Evolutionary conservation across 1,140 invertebrate species (phyloP).

Genomic region (Bombus cullumanus): DNA sequence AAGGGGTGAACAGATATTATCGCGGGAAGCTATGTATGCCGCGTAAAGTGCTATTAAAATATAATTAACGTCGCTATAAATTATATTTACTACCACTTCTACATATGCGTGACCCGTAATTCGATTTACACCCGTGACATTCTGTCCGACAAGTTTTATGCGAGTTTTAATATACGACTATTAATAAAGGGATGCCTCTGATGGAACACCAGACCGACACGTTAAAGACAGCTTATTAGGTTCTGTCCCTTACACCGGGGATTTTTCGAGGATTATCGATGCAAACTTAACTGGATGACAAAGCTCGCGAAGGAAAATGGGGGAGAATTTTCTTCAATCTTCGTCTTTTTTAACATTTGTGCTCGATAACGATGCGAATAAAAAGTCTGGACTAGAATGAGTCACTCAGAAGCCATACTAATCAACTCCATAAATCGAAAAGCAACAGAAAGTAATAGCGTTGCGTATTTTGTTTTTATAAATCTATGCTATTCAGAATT

Average conservation of each 20-base stretch:
- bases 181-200: conserved; percentile 42
- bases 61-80: conserved; percentile 53
- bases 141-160: conserved; percentile 20
- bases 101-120: conserved; percentile 39
- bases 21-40: conserved; percentile 21
- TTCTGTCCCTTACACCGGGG: not conserved
- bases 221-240: conserved; percentile 22
- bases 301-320: not conserved
- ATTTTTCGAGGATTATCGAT: not conserved
- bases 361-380: not conserved
- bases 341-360: not conserved
- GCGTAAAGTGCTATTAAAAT: conserved; percentile 50
- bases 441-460: too few species aligned
- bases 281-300: not conserved
- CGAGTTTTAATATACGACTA: conserved; percentile 45
- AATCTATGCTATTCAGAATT: too few species aligned
- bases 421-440: not conserved
- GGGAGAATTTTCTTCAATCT: not conserved
- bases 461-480: too few species aligned
- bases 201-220: not conserved
- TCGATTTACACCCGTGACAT: conserved; percentile 13
- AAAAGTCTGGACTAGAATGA: not conserved
- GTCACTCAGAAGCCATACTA: not conserved
- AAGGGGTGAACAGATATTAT: conserved; percentile 21
- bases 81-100: conserved; percentile 38